Conservation (phyloP, 2,888 invertebrate species). For the Zygogramma bicolorata region DNA sequence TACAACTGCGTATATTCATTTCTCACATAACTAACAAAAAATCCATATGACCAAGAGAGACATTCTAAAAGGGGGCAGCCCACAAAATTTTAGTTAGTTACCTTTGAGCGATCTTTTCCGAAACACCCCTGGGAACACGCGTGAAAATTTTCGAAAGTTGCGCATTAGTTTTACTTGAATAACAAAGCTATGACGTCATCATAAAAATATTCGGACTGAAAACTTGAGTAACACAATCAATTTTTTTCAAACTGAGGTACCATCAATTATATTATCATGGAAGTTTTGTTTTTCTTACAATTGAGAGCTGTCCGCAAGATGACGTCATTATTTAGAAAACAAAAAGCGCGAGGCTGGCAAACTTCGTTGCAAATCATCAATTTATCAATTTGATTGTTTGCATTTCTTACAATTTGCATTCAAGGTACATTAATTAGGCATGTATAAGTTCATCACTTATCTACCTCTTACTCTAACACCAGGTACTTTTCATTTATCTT, state of each 20-base stretch:
- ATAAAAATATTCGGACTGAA: constrained; percentile 24
- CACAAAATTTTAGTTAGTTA: constrained; percentile 75
- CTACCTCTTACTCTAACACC: constrained; percentile 10
- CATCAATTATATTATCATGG: too few relatives aligned
- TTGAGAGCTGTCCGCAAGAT: constrained; percentile 52
- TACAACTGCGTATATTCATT: constrained; percentile 61
- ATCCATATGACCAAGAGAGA: constrained; percentile 57
- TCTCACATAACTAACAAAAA: constrained; percentile 59
- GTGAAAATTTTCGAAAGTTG: constrained; percentile 68
- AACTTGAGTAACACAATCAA: neutral
- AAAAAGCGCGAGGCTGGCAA: constrained; percentile 67
- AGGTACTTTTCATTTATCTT: constrained; percentile 4
- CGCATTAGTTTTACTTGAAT: constrained; percentile 45
- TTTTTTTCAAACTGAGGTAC: too few relatives aligned
- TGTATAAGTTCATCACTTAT: neutral
- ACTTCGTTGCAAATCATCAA: constrained; percentile 59
- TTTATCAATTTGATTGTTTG: too few relatives aligned
- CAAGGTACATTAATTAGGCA: too few relatives aligned
- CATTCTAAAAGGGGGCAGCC: constrained; percentile 68
- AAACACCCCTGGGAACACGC: constrained; percentile 86
- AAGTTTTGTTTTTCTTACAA: neutral
- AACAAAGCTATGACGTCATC: constrained; percentile 45
- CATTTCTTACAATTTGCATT: neutral
- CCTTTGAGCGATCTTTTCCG: constrained; percentile 97
- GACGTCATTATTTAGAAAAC: constrained; percentile 54